Evolutionary conservation across 2,888 invertebrate species (phyloP).

Genomic region (Charanyca ferruginea): DNA sequence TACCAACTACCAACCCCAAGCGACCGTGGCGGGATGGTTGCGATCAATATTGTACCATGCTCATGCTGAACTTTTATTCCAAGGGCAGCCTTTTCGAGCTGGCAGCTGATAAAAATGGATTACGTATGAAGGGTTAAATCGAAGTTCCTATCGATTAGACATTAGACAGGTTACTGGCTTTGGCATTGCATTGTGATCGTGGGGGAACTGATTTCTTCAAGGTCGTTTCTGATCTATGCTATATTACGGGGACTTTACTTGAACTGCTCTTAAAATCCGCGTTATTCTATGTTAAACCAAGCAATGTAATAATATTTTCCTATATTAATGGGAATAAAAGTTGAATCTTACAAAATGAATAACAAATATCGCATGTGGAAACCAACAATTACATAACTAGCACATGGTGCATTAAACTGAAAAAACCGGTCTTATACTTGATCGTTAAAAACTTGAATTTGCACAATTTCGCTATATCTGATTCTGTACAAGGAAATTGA

Average conservation of each 20-base stretch:
- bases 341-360: background rate
- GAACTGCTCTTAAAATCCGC: background rate
- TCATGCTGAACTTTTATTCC: slow-evolving; percentile 73
- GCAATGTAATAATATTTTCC: background rate
- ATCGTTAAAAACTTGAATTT: slow-evolving; percentile 20
- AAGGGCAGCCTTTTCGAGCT: slow-evolving; percentile 69
- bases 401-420: slow-evolving; percentile 21
- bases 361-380: slow-evolving; percentile 8
- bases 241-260: background rate
- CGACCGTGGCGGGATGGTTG: slow-evolving; percentile 67
- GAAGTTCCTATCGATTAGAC: slow-evolving; percentile 39
- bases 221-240: background rate
- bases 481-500: slow-evolving; percentile 31
- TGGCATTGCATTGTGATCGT: slow-evolving; percentile 10
- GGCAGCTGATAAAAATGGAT: slow-evolving; percentile 56
- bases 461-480: slow-evolving; percentile 19
- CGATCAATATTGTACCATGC: slow-evolving; percentile 78
- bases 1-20: slow-evolving; percentile 68
- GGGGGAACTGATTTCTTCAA: slow-evolving; percentile 21
- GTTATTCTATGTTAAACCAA: background rate
- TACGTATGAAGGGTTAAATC: slow-evolving; percentile 46
- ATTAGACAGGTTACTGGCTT: slow-evolving; percentile 16
- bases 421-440: slow-evolving; percentile 36
- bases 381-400: slow-evolving; percentile 24
- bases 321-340: background rate